Conservation (phyloP, 2,113 vertebrate species). For the Solea solea region DNA sequence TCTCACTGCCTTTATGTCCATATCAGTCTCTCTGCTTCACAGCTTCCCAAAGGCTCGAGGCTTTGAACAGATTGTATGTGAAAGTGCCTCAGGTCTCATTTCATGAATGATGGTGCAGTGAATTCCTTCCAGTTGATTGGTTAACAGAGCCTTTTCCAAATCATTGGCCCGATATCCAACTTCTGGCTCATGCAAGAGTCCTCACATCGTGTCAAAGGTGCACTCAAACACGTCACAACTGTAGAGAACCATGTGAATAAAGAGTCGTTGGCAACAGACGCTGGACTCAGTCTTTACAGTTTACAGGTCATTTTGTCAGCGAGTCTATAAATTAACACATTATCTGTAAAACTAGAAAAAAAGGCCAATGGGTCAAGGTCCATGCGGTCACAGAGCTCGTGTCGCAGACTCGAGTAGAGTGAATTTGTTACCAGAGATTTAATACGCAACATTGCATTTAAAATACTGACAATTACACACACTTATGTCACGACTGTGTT, state of each 20-base stretch:
- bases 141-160: slow-evolving; percentile 21
- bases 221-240: background rate
- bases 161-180: background rate
- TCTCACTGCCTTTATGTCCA: background rate
- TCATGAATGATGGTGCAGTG: slow-evolving; percentile 47
- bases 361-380: too few species aligned
- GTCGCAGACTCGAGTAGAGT: too few species aligned
- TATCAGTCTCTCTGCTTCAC: slow-evolving; percentile 36
- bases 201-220: background rate
- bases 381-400: too few species aligned
- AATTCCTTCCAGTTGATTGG: slow-evolving; percentile 39
- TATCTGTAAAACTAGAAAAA: too few species aligned
- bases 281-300: background rate
- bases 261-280: background rate
- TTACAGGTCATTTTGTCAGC: too few species aligned
- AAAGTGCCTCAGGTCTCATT: slow-evolving; percentile 57
- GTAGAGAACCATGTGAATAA: background rate
- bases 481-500: too few species aligned
- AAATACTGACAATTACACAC: too few species aligned
- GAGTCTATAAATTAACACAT: too few species aligned
- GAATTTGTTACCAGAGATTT: too few species aligned
- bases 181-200: slow-evolving; percentile 18
- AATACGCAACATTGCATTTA: too few species aligned
- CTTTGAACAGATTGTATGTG: slow-evolving; percentile 49
- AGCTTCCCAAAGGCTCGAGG: slow-evolving; percentile 33